Conservation (phyloP, 2,113 vertebrate genomes). For the Indri indri region DNA sequence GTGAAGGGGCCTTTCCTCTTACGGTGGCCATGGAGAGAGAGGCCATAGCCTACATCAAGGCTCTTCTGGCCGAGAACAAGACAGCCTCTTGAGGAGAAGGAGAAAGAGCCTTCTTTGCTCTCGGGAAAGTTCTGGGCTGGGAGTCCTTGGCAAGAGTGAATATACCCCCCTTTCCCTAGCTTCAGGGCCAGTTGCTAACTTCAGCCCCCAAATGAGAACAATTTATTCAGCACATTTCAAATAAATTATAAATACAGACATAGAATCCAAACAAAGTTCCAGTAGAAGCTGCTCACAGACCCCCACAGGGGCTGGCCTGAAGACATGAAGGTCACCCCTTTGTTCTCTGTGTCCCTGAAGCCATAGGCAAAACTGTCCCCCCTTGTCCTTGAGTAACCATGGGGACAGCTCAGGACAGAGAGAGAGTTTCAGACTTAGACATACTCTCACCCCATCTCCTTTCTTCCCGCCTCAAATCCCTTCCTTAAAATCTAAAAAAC, state of each 20-base stretch:
- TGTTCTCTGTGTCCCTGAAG: conserved; percentile 41
- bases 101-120: conserved; percentile 20
- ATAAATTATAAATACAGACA: conserved; percentile 72
- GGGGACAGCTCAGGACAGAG: conserved; percentile 50
- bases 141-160: background rate
- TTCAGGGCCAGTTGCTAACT: conserved; percentile 46
- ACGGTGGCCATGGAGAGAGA: background rate
- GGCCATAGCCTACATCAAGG: conserved; percentile 7
- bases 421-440: conserved; percentile 36
- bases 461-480: background rate
- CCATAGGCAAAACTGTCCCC: conserved; percentile 7
- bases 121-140: background rate
- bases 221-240: conserved; percentile 65
- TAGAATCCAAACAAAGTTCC: conserved; percentile 64
- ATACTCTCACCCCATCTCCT: background rate
- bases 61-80: conserved; percentile 20
- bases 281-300: conserved; percentile 61
- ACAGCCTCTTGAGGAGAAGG: background rate
- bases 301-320: conserved; percentile 37
- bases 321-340: conserved; percentile 53
- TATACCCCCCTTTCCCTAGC: background rate
- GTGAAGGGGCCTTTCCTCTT: conserved; percentile 54
- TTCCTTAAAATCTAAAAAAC: background rate
- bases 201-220: conserved; percentile 40
- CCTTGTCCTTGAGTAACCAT: conserved; percentile 28